Evolutionary conservation across 2,113 vertebrate genomes (phyloP).

Genomic region (Dipodomys ordii): DNA sequence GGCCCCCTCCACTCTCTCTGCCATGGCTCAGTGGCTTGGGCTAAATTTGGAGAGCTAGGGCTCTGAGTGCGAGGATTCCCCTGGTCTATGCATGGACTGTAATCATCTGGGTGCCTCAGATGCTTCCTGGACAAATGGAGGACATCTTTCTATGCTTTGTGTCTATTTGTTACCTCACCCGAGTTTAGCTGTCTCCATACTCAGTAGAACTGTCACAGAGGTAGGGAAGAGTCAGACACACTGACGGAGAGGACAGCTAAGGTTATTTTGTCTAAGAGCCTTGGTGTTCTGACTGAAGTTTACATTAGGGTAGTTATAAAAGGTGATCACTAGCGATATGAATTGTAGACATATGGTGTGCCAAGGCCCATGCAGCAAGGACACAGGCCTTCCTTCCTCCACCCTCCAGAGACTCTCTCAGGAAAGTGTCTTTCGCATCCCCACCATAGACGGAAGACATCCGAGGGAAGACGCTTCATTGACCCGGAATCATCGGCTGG

Average conservation of each 20-base stretch:
- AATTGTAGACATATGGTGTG: too few species aligned
- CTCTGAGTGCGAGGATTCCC: too few species aligned
- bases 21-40: too few species aligned
- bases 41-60: accelerated
- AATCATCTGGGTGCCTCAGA: background rate
- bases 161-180: background rate
- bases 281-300: background rate
- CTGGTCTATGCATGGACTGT: accelerated
- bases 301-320: background rate
- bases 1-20: too few species aligned
- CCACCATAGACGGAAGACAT: too few species aligned
- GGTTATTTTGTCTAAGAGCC: background rate
- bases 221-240: background rate
- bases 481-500: accelerated
- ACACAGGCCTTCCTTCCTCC: background rate
- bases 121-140: background rate
- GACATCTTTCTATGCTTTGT: background rate
- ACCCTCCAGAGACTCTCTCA: background rate
- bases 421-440: accelerated
- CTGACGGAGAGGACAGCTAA: background rate
- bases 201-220: background rate
- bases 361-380: background rate
- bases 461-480: background rate
- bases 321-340: too few species aligned
- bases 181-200: background rate